These are phyloP conservation scores for Odobenus rosmarus DNA, from an alignment of 2,113 vertebrate genomes.

Conservation along the genomic window DNA sequence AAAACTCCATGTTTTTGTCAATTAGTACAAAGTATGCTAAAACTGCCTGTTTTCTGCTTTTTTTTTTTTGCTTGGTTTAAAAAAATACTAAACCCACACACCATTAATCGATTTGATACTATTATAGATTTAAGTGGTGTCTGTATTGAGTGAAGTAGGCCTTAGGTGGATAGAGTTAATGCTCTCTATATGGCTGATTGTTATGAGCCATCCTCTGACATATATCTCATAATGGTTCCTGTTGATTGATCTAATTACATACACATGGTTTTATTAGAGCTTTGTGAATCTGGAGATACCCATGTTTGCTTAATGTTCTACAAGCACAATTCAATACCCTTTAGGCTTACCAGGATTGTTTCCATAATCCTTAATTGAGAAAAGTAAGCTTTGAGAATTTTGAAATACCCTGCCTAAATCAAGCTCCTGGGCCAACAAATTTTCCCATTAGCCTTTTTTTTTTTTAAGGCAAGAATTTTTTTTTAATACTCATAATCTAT, in stretches of 20 bases:
- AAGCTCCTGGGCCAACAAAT: slow-evolving; percentile 63
- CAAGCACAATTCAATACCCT: slow-evolving; percentile 84
- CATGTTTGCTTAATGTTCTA: slow-evolving; percentile 84
- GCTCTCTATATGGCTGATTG: slow-evolving; percentile 56
- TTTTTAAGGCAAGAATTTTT: not conserved
- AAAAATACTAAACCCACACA: not conserved
- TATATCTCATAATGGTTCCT: slow-evolving; percentile 76
- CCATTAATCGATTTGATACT: not conserved
- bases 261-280: slow-evolving; percentile 82
- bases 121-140: slow-evolving; percentile 11
- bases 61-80: not conserved
- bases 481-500: not conserved
- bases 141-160: not conserved
- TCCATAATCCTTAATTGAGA: slow-evolving; percentile 85
- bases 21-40: not conserved
- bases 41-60: not conserved
- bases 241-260: slow-evolving; percentile 86
- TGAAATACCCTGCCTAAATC: slow-evolving; percentile 82
- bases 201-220: slow-evolving; percentile 75
- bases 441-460: slow-evolving; percentile 56
- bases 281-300: slow-evolving; percentile 84
- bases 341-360: slow-evolving; percentile 82
- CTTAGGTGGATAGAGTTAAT: not conserved
- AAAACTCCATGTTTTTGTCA: not conserved
- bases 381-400: slow-evolving; percentile 84